Evolutionary conservation across 2,797 vertebrate genomes (phyloP).

Genomic region (Anabas testudineus): DNA sequence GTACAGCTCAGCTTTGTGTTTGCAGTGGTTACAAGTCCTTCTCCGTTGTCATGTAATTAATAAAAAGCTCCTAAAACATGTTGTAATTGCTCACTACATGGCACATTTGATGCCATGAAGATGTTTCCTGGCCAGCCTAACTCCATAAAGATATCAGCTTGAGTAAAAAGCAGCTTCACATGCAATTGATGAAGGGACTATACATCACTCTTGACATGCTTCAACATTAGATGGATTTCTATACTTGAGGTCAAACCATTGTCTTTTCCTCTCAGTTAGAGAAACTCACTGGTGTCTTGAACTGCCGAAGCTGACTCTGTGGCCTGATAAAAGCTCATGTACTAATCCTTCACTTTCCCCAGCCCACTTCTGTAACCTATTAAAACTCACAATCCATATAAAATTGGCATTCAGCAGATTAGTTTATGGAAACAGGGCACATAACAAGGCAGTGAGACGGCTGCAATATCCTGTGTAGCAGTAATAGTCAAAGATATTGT

Average conservation of each 20-base stretch:
- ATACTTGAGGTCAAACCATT: constrained; percentile 45
- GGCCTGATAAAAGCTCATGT: constrained; percentile 54
- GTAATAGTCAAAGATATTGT: constrained; percentile 32
- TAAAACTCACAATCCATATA: constrained; percentile 59
- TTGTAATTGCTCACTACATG: not conserved
- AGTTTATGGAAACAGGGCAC: constrained; percentile 38
- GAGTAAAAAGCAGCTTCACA: constrained; percentile 14
- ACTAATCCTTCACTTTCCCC: constrained; percentile 60
- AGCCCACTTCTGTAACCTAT: constrained; percentile 59
- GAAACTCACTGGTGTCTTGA: constrained; percentile 45
- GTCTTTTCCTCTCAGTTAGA: constrained; percentile 37
- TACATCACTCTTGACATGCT: constrained; percentile 47
- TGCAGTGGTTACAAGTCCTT: not conserved
- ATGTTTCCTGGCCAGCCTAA: not conserved
- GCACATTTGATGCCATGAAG: constrained; percentile 2
- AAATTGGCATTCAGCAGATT: constrained; percentile 62
- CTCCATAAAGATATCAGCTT: constrained; percentile 37
- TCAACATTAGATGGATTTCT: constrained; percentile 60
- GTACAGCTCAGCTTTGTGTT: not conserved
- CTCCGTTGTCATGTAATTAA: too few relatives aligned
- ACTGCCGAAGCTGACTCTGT: constrained; percentile 36
- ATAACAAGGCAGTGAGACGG: constrained; percentile 44
- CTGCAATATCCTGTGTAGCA: constrained; percentile 10
- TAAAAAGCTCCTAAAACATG: not conserved
- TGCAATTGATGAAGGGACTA: constrained; percentile 31